These are phyloP conservation scores for Auanema freiburgensis DNA, from an alignment of 2,888 invertebrate genomes.

Conservation along the genomic window DNA sequence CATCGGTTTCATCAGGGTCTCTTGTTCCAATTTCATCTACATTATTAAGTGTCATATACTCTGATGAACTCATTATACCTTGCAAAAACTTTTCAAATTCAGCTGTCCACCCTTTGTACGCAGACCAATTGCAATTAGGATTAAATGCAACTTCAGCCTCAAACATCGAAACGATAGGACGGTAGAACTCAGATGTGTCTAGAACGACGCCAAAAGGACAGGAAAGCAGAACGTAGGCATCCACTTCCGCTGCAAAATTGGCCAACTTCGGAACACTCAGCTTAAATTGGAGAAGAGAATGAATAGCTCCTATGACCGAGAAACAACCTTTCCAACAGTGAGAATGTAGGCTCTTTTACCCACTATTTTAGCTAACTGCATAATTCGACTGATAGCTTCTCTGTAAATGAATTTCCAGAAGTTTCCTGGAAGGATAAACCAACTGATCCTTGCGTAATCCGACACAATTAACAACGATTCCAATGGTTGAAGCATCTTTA, in stretches of 20 bases:
- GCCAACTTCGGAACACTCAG: slow-evolving; percentile 89
- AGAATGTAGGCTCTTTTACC: slow-evolving; percentile 87
- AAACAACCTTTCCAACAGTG: slow-evolving; percentile 81
- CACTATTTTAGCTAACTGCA: slow-evolving; percentile 73
- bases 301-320: neutral
- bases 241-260: slow-evolving; percentile 84
- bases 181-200: slow-evolving; percentile 79
- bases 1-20: slow-evolving; percentile 45
- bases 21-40: slow-evolving; percentile 41
- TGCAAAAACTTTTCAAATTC: slow-evolving; percentile 50
- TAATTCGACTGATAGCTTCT: slow-evolving; percentile 56
- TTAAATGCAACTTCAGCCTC: slow-evolving; percentile 76
- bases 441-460: slow-evolving; percentile 68
- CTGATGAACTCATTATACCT: slow-evolving; percentile 33
- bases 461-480: slow-evolving; percentile 87
- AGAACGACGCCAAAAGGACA: slow-evolving; percentile 85
- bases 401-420: slow-evolving; percentile 6
- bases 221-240: slow-evolving; percentile 86
- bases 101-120: slow-evolving; percentile 54
- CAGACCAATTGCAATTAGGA: slow-evolving; percentile 40
- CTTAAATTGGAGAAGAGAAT: slow-evolving; percentile 24
- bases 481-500: slow-evolving; percentile 81
- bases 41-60: slow-evolving; percentile 5
- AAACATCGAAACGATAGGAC: slow-evolving; percentile 86
- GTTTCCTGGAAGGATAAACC: neutral